Evolutionary conservation across 2,797 vertebrate species (phyloP).

Genomic region (Chromobotia macracanthus): DNA sequence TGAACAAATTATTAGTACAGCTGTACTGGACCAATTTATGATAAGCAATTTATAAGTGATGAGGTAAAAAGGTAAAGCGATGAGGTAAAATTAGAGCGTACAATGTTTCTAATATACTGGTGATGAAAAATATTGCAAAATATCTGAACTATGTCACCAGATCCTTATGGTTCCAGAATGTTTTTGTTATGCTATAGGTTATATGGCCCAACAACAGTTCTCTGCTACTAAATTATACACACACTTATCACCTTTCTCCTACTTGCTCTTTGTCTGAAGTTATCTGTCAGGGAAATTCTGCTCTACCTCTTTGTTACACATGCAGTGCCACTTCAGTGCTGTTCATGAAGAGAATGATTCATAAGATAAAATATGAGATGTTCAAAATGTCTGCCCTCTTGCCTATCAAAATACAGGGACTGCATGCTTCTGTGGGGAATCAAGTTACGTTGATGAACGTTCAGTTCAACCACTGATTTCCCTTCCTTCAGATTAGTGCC

Average conservation of each 20-base stretch:
- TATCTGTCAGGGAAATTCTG: slow-evolving; percentile 79
- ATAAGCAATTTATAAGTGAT: slow-evolving; percentile 20
- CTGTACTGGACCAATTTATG: background rate
- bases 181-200: slow-evolving; percentile 53
- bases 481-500: background rate
- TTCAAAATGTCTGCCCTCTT: slow-evolving; percentile 67
- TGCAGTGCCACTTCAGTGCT: slow-evolving; percentile 68
- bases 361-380: slow-evolving; percentile 68
- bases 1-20: background rate
- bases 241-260: too few relatives aligned
- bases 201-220: slow-evolving; percentile 59
- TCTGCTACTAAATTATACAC: background rate
- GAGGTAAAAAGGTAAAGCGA: slow-evolving; percentile 24
- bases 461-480: slow-evolving; percentile 1
- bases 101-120: background rate
- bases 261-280: slow-evolving; percentile 57
- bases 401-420: slow-evolving; percentile 64
- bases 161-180: background rate
- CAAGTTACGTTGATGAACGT: slow-evolving; percentile 19
- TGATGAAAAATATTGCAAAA: background rate
- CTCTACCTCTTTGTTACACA: slow-evolving; percentile 71
- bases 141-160: background rate
- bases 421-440: slow-evolving; percentile 13
- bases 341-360: slow-evolving; percentile 65
- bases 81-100: too few relatives aligned